Evolutionary conservation across 1,140 invertebrate species (phyloP), one percentile per base, ranked within the genome.

Genomic region (Micrasema longulum): DNA sequence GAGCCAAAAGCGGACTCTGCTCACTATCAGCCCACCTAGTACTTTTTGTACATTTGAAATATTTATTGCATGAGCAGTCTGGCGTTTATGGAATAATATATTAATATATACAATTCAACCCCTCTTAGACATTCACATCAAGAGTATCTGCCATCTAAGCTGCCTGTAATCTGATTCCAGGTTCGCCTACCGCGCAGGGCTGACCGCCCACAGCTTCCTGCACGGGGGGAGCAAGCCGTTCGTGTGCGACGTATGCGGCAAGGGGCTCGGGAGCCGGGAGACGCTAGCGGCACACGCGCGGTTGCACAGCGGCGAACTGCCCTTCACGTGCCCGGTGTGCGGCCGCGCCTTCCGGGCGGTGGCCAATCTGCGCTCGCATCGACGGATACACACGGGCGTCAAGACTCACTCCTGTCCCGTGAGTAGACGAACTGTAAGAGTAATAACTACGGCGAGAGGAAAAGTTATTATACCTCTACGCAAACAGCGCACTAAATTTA

Each of bases 201-300:
- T 90, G 0, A 80, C 83, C 10, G 86, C 88, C 0, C 89, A 90
- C 77, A 79, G 79, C 1, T 81, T 87, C 3, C 89, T 87, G 74
- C 89, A 90, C 76, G 89, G 87, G 35, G 89, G 89, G 5, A 87
- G 85, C 0, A 87, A 91, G 69, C 91, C 90, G 0, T 90, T 91
- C 68, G 86, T 92, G 1, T 94, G 92, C 77, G 89, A 91, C 22
- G 87, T 91, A 0, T 94, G 92, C 70, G 88, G 89, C 23, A 88
- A 90, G 69, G 89, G 87, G 4, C 94, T 94, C 77, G 92, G 91
- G 1, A 92, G 91, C 20, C 89, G 90, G n/a, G 92, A 90, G 71
- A 92, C 88, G 0, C 84, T 88, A 78, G 86, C 88, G 1, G 89
- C 90, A 41, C 92, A 94, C 79, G 85, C 89, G 47, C 83, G 89